Conservation (phyloP, 2,113 vertebrate genomes). For the Pluvianellus socialis region DNA sequence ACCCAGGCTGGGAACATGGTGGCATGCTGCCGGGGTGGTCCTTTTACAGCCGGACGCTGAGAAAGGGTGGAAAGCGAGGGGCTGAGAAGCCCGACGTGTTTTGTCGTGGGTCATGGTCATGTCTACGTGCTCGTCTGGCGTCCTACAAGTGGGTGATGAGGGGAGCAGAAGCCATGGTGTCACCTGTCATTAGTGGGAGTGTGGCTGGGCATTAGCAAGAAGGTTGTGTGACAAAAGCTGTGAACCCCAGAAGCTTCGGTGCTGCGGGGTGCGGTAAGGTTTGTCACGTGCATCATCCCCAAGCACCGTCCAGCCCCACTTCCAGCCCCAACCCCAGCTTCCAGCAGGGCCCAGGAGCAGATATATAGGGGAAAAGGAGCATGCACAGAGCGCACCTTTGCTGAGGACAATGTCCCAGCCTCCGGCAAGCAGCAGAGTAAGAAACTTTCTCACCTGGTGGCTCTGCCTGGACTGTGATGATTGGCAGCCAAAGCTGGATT, state of each 20-base stretch:
- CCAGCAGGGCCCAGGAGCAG: background rate
- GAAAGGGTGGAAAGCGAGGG: background rate
- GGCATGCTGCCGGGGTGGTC: background rate
- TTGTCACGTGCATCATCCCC: accelerated
- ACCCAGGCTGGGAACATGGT: background rate
- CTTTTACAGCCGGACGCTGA: background rate
- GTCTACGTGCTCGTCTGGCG: accelerated
- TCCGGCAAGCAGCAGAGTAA: background rate
- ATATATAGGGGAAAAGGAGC: accelerated
- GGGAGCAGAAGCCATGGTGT: accelerated
- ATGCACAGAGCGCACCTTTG: background rate
- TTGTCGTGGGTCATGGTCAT: background rate
- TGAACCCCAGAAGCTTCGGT: background rate
- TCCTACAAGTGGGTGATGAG: background rate
- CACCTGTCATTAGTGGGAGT: background rate
- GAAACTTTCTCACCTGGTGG: background rate
- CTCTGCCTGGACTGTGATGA: background rate
- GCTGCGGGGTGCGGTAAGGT: background rate
- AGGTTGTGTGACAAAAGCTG: accelerated
- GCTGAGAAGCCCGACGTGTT: background rate
- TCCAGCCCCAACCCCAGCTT: background rate
- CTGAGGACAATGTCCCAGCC: background rate
- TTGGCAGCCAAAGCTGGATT: background rate
- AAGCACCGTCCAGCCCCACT: background rate
- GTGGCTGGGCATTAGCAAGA: background rate